A percentile compares a stretch with the other conserved stretches of the same genome.
Conservation (phyloP, 2,888 invertebrate species). For the Auanema sp. region DNA sequence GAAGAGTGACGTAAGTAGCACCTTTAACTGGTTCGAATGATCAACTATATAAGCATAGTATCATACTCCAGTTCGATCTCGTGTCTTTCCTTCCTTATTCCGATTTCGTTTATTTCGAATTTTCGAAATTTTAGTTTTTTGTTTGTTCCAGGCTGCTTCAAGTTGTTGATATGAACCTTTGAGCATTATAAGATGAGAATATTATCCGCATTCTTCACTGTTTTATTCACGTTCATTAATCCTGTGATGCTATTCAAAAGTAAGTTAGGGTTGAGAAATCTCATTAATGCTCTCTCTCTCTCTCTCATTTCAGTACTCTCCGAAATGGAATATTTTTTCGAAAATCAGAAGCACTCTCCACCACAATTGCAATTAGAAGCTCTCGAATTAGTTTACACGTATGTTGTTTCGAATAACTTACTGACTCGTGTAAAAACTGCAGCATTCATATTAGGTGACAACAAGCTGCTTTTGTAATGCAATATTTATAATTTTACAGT, state of each 20-base stretch:
- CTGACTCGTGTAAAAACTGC: slow-evolving; percentile 9
- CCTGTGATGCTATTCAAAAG: slow-evolving; percentile 47
- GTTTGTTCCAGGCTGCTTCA: no score
- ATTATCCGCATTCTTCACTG: slow-evolving; percentile 47
- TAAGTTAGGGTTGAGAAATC: slow-evolving; percentile 4
- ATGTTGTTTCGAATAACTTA: slow-evolving; percentile 8
- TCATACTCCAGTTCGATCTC: no score
- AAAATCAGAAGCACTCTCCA: neutral
- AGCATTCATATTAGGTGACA: slow-evolving; percentile 12
- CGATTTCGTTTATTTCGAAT: no score
- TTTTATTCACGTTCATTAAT: slow-evolving; percentile 50
- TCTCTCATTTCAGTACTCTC: slow-evolving; percentile 22
- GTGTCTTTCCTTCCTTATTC: no score
- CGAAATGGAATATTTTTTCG: slow-evolving; percentile 1
- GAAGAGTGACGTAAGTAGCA: no score
- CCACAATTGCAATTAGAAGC: slow-evolving; percentile 12
- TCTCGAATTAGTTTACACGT: slow-evolving; percentile 1
- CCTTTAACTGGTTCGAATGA: no score
- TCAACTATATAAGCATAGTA: no score
- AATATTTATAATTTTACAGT: slow-evolving; percentile 28
- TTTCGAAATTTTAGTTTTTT: no score
- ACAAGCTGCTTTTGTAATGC: neutral
- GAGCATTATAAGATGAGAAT: slow-evolving; percentile 32
- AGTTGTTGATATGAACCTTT: no score
- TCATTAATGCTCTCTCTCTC: neutral